A percentile compares a stretch with the other conserved stretches of the same genome.
These are phyloP conservation scores for Sisyra terminalis DNA, from an alignment of 2,888 invertebrate genomes.

Conservation along the genomic window DNA sequence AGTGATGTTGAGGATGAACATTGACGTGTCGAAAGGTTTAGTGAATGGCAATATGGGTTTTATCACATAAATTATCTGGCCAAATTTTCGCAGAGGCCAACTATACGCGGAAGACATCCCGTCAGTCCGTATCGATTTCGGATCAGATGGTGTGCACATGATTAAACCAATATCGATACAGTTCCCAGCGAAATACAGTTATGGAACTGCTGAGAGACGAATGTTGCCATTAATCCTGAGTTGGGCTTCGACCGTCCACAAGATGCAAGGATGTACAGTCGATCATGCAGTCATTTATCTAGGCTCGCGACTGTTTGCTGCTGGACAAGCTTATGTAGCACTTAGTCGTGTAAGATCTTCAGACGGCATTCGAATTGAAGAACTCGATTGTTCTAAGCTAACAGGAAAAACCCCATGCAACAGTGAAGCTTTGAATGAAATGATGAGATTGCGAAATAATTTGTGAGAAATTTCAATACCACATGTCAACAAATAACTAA, in stretches of 20 bases:
- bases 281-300: slow-evolving; percentile 15
- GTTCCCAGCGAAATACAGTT: slow-evolving; percentile 13
- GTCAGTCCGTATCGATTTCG: slow-evolving; percentile 13
- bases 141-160: slow-evolving; percentile 12
- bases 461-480: too few species aligned
- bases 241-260: slow-evolving; percentile 14
- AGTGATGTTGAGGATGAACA: slow-evolving; percentile 15
- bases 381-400: slow-evolving; percentile 14
- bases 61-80: slow-evolving; percentile 15
- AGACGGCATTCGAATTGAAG: slow-evolving; percentile 15
- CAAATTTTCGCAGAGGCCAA: slow-evolving; percentile 13
- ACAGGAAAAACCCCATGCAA: slow-evolving; percentile 11
- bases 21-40: slow-evolving; percentile 13
- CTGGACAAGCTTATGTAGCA: slow-evolving; percentile 18
- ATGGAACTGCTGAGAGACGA: slow-evolving; percentile 14
- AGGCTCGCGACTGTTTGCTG: slow-evolving; percentile 14
- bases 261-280: slow-evolving; percentile 15
- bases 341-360: slow-evolving; percentile 15
- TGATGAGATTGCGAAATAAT: slow-evolving; percentile 9
- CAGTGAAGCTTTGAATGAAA: slow-evolving; percentile 10
- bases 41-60: slow-evolving; percentile 14
- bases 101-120: slow-evolving; percentile 12
- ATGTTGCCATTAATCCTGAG: slow-evolving; percentile 13
- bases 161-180: slow-evolving; percentile 13
- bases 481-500: too few species aligned